phyloP scores from a whole-genome alignment of 2,888 invertebrate genomes.

The Lochmaea capreae region DNA sequence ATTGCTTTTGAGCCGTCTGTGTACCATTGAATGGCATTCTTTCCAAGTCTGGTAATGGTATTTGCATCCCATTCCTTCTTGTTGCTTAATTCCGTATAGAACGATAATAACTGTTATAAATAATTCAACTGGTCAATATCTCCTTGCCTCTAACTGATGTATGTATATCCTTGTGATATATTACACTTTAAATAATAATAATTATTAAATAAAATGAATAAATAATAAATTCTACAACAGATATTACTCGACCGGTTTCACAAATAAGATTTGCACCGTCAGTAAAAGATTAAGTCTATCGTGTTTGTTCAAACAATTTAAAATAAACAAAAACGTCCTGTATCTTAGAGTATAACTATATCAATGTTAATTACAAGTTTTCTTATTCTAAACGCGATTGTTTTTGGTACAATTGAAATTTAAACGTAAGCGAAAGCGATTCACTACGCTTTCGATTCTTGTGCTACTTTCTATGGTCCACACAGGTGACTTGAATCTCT shows the following conservation, averaged over 20 bases:
- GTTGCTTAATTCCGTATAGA: too few relatives aligned
- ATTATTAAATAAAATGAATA: not conserved
- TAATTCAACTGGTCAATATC: constrained; percentile 14
- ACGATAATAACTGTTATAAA: constrained; percentile 19
- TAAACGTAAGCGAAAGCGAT: constrained; percentile 21
- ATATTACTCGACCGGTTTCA: too few relatives aligned
- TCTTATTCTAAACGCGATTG: constrained; percentile 10
- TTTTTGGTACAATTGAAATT: constrained; percentile 23
- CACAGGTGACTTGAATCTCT: constrained; percentile 18
- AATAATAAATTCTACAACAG: too few relatives aligned
- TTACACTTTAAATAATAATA: constrained; percentile 24
- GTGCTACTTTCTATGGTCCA: constrained; percentile 27
- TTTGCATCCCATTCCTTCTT: too few relatives aligned
- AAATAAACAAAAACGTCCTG: too few relatives aligned
- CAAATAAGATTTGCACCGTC: not conserved
- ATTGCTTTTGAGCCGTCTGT: too few relatives aligned
- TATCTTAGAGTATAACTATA: not conserved
- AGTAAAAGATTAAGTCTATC: too few relatives aligned
- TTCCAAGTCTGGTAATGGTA: too few relatives aligned
- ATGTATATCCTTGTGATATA: constrained; percentile 12
- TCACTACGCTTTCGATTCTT: constrained; percentile 29
- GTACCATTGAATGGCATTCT: too few relatives aligned
- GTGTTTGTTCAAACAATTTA: too few relatives aligned
- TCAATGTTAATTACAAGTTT: not conserved
- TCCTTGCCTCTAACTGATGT: not conserved